These are phyloP conservation scores for Empidonax alnorum DNA, from an alignment of 2,113 vertebrate species.

Conservation along the genomic window DNA sequence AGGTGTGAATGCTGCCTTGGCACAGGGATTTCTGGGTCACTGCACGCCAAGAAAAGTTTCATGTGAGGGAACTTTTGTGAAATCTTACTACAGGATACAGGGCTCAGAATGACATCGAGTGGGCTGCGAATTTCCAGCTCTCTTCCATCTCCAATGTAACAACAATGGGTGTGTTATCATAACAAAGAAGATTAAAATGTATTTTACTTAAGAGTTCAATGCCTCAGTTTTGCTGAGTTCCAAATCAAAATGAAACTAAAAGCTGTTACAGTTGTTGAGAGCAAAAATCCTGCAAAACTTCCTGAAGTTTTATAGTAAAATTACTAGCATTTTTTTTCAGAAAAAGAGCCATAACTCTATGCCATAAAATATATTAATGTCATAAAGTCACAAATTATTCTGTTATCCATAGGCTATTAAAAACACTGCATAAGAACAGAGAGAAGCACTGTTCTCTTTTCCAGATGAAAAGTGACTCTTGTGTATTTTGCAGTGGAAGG, in stretches of 20 bases:
- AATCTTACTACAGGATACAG: background rate
- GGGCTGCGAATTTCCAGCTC: background rate
- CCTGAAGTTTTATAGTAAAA: background rate
- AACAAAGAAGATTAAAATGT: background rate
- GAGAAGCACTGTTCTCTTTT: background rate
- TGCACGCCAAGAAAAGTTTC: fast-evolving
- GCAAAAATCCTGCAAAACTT: background rate
- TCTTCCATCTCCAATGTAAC: background rate
- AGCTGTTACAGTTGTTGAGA: background rate
- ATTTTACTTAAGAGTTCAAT: background rate
- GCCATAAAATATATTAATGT: background rate
- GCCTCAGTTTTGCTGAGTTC: background rate
- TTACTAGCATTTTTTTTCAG: background rate
- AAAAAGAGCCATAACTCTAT: background rate
- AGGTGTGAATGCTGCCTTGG: background rate
- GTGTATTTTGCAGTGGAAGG: background rate
- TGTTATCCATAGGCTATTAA: background rate
- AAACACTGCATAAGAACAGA: background rate
- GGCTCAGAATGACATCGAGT: background rate
- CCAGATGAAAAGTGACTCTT: background rate
- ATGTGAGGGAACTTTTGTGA: fast-evolving
- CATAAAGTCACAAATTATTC: background rate
- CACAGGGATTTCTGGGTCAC: background rate
- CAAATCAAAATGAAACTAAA: background rate
- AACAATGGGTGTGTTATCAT: background rate